Evolutionary conservation across 2,113 vertebrate genomes (phyloP).

Genomic region (Nymphicus hollandicus): DNA sequence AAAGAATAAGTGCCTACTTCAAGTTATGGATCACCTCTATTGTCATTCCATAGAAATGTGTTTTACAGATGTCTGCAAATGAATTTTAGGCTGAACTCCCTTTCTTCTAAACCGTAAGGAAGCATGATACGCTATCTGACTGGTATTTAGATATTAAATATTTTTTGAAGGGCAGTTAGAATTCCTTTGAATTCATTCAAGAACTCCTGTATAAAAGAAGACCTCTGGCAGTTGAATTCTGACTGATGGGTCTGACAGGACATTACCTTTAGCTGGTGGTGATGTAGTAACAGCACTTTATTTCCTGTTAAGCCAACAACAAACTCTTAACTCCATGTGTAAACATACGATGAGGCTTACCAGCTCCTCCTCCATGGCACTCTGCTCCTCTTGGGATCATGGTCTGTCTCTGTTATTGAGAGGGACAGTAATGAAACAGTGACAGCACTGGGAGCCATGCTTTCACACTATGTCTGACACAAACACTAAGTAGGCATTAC

Average conservation of each 20-base stretch:
- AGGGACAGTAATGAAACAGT: background rate
- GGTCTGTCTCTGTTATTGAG: background rate
- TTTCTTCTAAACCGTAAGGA: slow-evolving; percentile 45
- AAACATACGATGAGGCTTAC: background rate
- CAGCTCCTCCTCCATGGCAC: background rate
- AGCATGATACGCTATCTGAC: slow-evolving; percentile 24
- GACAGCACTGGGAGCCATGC: background rate
- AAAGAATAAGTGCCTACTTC: slow-evolving; percentile 19
- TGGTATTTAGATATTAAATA: slow-evolving; percentile 59
- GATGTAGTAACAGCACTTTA: background rate
- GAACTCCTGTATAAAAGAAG: background rate
- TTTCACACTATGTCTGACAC: background rate
- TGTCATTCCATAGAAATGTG: slow-evolving; percentile 67
- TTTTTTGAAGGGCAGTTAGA: slow-evolving; percentile 15
- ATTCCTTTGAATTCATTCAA: background rate
- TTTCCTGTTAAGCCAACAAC: background rate
- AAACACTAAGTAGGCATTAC: background rate
- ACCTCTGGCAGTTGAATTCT: background rate
- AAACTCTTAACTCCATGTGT: background rate
- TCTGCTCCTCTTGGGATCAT: background rate
- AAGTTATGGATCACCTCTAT: slow-evolving; percentile 47
- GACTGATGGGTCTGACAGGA: background rate
- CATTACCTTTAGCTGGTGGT: background rate
- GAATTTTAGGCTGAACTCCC: background rate
- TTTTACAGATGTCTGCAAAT: slow-evolving; percentile 68